These are phyloP conservation scores for Drosophila navojoa DNA, from an alignment of 1,140 invertebrate species.

Conservation along the genomic window DNA sequence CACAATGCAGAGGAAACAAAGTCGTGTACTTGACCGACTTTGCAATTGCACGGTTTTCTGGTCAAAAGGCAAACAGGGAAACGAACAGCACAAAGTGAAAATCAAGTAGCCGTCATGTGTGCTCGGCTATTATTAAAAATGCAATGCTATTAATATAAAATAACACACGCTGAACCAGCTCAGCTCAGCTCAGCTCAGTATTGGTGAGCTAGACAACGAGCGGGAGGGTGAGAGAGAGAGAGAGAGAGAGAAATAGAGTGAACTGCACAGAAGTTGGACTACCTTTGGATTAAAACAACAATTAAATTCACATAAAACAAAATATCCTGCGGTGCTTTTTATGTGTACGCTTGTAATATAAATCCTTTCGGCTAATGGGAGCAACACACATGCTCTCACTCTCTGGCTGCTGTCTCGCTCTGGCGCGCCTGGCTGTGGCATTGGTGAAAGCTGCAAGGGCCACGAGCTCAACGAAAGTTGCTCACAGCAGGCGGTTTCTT, in stretches of 20 bases:
- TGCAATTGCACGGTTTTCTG: constrained; percentile 12
- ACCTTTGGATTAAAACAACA: constrained; percentile 73
- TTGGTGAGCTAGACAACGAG: neutral
- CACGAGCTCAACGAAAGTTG: constrained; percentile 43
- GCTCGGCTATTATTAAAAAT: constrained; percentile 55
- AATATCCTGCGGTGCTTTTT: constrained; percentile 81
- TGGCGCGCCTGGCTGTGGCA: constrained; percentile 45
- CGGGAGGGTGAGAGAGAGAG: neutral
- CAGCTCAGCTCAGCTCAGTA: neutral
- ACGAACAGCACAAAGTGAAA: constrained; percentile 23
- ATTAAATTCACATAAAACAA: constrained; percentile 82
- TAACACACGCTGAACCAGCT: constrained; percentile 24
- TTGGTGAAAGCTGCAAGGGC: constrained; percentile 58
- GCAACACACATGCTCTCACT: constrained; percentile 33
- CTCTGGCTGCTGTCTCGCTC: neutral
- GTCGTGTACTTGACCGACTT: constrained; percentile 44
- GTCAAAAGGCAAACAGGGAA: constrained; percentile 5
- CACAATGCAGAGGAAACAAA: neutral
- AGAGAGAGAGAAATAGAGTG: neutral
- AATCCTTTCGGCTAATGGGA: constrained; percentile 77
- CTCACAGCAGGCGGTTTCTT: constrained; percentile 64
- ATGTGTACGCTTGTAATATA: constrained; percentile 77
- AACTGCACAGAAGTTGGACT: constrained; percentile 17
- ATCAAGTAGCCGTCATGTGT: constrained; percentile 41
- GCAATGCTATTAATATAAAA: constrained; percentile 55